Conservation (phyloP, 2,888 invertebrate genomes). For the Erynnis tages region DNA sequence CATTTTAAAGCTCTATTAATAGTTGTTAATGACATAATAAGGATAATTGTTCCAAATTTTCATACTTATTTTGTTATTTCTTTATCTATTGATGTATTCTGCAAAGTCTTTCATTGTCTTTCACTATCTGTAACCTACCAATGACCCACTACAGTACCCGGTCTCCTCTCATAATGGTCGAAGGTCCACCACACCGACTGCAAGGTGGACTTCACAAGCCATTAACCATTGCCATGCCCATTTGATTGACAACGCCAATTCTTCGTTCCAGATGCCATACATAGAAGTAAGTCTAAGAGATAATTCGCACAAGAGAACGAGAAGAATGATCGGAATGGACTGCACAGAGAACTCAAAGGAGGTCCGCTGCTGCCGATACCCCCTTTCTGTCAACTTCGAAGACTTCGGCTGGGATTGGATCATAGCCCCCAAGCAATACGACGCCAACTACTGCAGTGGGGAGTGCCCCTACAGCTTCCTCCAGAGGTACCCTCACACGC, state of each 20-base stretch:
- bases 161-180: too few species aligned
- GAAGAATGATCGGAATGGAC: conserved; percentile 90
- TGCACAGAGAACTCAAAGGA: conserved; percentile 92
- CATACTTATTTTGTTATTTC: too few species aligned
- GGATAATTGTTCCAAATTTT: too few species aligned
- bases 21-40: too few species aligned
- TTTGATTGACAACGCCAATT: not conserved
- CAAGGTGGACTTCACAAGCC: too few species aligned
- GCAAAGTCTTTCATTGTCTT: too few species aligned
- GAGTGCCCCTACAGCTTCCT: conserved; percentile 95
- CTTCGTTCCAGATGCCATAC: conserved; percentile 72
- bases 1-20: too few species aligned
- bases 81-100: too few species aligned
- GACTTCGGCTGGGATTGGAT: conserved; percentile 99
- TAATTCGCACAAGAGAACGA: conserved; percentile 83
- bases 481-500: conserved; percentile 93
- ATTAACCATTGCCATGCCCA: too few species aligned
- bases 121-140: too few species aligned
- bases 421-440: conserved; percentile 96
- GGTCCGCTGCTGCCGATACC: conserved; percentile 95
- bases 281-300: conserved; percentile 76
- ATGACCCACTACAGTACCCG: too few species aligned
- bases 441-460: conserved; percentile 97
- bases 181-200: too few species aligned
- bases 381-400: conserved; percentile 95